Conservation (phyloP, 2,888 invertebrate species). For the Heteropelma amictum region DNA sequence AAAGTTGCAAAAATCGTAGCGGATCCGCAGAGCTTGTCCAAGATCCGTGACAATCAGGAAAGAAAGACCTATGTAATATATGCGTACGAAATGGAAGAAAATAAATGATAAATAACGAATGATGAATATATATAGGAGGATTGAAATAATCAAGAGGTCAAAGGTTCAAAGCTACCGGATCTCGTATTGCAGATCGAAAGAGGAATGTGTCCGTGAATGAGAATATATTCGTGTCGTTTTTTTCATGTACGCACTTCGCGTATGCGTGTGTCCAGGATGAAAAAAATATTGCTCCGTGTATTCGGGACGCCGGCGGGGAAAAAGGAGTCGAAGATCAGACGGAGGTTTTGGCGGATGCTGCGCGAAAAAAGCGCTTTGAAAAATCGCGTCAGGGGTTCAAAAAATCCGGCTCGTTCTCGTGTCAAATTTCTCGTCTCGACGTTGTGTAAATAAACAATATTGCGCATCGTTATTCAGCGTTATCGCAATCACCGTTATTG, state of each 20-base stretch:
- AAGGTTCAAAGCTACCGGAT: slow-evolving; percentile 49
- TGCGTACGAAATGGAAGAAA: slow-evolving; percentile 71
- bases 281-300: slow-evolving; percentile 22
- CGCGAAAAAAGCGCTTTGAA: slow-evolving; percentile 63
- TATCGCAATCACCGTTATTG: background rate
- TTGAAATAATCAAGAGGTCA: slow-evolving; percentile 39
- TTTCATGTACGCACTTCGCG: slow-evolving; percentile 1
- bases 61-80: slow-evolving; percentile 72
- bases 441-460: too few relatives aligned
- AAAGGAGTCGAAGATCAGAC: slow-evolving; percentile 10
- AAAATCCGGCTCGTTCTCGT: background rate
- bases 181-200: slow-evolving; percentile 9
- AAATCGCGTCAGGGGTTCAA: slow-evolving; percentile 55
- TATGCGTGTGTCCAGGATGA: too few relatives aligned
- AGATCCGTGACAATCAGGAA: slow-evolving; percentile 70
- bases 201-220: background rate
- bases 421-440: too few relatives aligned
- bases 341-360: background rate
- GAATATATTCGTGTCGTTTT: background rate
- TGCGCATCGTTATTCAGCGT: background rate
- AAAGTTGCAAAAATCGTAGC: background rate
- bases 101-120: slow-evolving; percentile 55
- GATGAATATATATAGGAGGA: slow-evolving; percentile 46
- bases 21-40: slow-evolving; percentile 54
- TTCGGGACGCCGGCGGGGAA: background rate